These are phyloP conservation scores for Pseudolycoriella hygida DNA, from an alignment of 2,888 invertebrate species.

Conservation along the genomic window DNA sequence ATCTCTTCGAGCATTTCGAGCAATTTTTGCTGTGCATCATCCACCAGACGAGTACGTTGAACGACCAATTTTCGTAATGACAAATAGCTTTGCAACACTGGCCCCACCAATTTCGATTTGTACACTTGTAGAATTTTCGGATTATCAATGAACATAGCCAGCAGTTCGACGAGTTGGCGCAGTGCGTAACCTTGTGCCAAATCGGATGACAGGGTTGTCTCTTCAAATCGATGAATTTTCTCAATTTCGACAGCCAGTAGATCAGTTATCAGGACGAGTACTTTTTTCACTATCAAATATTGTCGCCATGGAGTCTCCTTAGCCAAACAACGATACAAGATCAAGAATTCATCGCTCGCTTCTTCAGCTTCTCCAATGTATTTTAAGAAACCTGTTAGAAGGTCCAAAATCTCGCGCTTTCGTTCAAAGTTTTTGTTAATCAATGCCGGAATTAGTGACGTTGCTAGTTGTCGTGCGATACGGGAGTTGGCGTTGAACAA, in stretches of 20 bases:
- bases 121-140: conserved; percentile 74
- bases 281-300: conserved; percentile 75
- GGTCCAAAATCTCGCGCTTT: conserved; percentile 58
- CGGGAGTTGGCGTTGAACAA: conserved; percentile 84
- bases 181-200: conserved; percentile 86
- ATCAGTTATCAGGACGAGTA: conserved; percentile 67
- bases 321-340: conserved; percentile 69
- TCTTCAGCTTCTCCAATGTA: conserved; percentile 79
- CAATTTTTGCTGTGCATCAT: conserved; percentile 90
- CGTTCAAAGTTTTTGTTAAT: conserved; percentile 45
- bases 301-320: conserved; percentile 84
- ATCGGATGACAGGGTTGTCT: conserved; percentile 83
- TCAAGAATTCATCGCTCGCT: conserved; percentile 78
- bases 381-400: conserved; percentile 75
- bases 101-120: conserved; percentile 67
- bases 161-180: conserved; percentile 73
- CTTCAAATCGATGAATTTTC: conserved; percentile 74
- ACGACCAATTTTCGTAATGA: conserved; percentile 79
- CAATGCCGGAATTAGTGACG: conserved; percentile 71
- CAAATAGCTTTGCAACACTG: conserved; percentile 71
- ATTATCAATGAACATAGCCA: conserved; percentile 78
- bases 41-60: conserved; percentile 84
- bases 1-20: conserved; percentile 86
- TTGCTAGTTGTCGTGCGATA: conserved; percentile 74
- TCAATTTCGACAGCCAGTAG: conserved; percentile 78